A percentile compares a stretch with the other conserved stretches of the same genome.
phyloP scores from a whole-genome alignment of 2,888 invertebrate genomes.

The Subacronicta megacephala region DNA sequence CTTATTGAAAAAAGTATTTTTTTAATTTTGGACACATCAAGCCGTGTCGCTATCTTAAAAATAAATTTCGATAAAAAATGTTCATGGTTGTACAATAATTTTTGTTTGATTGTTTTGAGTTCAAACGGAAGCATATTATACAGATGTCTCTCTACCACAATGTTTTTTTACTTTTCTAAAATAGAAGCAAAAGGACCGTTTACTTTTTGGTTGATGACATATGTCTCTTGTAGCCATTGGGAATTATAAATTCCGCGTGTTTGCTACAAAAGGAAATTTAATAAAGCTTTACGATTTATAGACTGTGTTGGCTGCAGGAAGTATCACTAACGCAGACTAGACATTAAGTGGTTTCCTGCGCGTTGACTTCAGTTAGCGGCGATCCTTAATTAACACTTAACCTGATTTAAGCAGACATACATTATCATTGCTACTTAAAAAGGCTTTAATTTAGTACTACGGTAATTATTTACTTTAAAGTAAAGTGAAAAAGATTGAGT shows the following conservation, averaged over 20 bases:
- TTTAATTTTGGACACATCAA: slow-evolving; percentile 31
- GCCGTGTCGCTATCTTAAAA: slow-evolving; percentile 39
- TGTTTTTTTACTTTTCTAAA: slow-evolving; percentile 63
- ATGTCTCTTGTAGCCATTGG: slow-evolving; percentile 61
- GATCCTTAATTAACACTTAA: slow-evolving; percentile 57
- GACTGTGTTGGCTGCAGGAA: slow-evolving; percentile 65
- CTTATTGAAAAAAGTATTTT: slow-evolving; percentile 46
- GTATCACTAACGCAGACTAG: slow-evolving; percentile 61
- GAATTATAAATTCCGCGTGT: slow-evolving; percentile 70
- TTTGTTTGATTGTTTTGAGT: slow-evolving; percentile 67
- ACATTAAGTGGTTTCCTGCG: slow-evolving; percentile 61
- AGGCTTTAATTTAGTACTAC: slow-evolving; percentile 2
- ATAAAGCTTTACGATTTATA: slow-evolving; percentile 73
- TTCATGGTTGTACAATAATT: slow-evolving; percentile 61
- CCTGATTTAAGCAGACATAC: slow-evolving; percentile 33
- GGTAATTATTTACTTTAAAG: too few relatives aligned
- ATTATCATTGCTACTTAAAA: slow-evolving; percentile 13
- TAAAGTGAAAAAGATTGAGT: not conserved
- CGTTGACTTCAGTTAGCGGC: slow-evolving; percentile 37
- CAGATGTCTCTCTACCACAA: slow-evolving; percentile 65
- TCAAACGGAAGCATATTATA: slow-evolving; percentile 68
- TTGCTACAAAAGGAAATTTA: slow-evolving; percentile 71
- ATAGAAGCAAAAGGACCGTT: slow-evolving; percentile 64
- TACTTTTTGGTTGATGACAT: slow-evolving; percentile 69
- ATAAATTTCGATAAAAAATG: slow-evolving; percentile 62